Percentiles rank a stretch among this genome's conserved stretches.
These are phyloP conservation scores for Malurus cyaneus DNA, from an alignment of 2,113 vertebrate genomes.

Conservation along the genomic window DNA sequence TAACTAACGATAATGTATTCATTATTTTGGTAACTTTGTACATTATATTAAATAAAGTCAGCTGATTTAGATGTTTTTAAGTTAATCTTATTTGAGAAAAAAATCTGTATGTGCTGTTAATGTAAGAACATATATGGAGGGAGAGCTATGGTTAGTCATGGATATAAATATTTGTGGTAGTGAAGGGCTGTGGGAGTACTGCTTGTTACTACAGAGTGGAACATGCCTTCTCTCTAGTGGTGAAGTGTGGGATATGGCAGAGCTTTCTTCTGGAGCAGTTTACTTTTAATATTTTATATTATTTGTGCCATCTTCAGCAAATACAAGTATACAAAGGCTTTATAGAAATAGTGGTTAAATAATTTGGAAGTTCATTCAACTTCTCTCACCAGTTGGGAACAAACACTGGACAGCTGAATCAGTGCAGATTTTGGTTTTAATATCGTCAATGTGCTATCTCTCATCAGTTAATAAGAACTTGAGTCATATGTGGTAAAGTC, in stretches of 20 bases:
- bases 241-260: neutral
- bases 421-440: constrained; percentile 68
- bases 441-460: constrained; percentile 67
- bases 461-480: constrained; percentile 80
- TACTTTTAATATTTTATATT: neutral
- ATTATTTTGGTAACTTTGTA: constrained; percentile 78
- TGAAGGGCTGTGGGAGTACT: neutral
- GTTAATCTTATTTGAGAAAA: constrained; percentile 69
- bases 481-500: constrained; percentile 25
- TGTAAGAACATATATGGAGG: neutral
- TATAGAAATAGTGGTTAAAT: neutral
- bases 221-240: neutral
- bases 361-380: constrained; percentile 11
- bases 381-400: constrained; percentile 36
- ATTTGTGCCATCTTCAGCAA: constrained; percentile 1
- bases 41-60: constrained; percentile 79
- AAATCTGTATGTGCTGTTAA: constrained; percentile 34
- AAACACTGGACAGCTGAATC: constrained; percentile 32
- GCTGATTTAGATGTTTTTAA: constrained; percentile 74
- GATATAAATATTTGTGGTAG: neutral
- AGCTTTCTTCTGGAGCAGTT: neutral
- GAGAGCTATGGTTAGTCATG: neutral
- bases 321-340: neutral
- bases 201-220: neutral
- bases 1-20: too few relatives aligned